Evolutionary conservation across 2,888 invertebrate species (phyloP).

Genomic region (Melieria omissa): DNA sequence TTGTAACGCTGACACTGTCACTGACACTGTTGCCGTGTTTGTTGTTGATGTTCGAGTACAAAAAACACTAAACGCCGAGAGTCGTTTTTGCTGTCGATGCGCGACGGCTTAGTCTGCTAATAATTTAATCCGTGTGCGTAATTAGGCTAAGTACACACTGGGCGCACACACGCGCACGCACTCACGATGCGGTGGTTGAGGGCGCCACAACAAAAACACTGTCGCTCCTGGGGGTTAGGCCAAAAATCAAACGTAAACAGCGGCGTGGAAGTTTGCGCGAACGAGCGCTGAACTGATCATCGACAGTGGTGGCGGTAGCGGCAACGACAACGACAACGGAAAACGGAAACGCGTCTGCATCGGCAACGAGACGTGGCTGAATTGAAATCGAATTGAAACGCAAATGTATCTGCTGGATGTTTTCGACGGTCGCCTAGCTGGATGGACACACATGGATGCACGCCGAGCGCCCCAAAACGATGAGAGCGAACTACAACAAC

Average conservation of each 20-base stretch:
- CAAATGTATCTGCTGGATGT: slow-evolving; percentile 53
- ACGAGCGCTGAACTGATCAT: neutral
- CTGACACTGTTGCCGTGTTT: too few species aligned
- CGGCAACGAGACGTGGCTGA: slow-evolving; percentile 61
- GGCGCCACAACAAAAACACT: too few species aligned
- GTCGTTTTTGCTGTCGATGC: slow-evolving; percentile 22
- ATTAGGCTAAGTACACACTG: slow-evolving; percentile 54
- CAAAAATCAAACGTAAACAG: too few species aligned
- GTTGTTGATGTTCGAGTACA: too few species aligned
- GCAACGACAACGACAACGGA: slow-evolving; percentile 31
- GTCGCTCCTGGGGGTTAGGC: too few species aligned
- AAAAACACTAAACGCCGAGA: too few species aligned
- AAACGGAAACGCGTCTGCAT: slow-evolving; percentile 57
- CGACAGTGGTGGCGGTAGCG: neutral
- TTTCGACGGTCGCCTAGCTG: too few species aligned
- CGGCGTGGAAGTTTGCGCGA: neutral
- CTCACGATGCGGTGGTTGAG: neutral
- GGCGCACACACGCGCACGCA: too few species aligned
- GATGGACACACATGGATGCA: too few species aligned
- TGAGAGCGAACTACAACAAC: too few species aligned
- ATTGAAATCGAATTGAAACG: slow-evolving; percentile 59
- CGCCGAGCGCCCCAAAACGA: too few species aligned
- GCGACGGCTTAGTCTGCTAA: slow-evolving; percentile 61
- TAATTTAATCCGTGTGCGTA: slow-evolving; percentile 63
- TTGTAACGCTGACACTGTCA: too few species aligned